Conservation (phyloP, 2,797 vertebrate species). For the Microchirus variegatus region DNA sequence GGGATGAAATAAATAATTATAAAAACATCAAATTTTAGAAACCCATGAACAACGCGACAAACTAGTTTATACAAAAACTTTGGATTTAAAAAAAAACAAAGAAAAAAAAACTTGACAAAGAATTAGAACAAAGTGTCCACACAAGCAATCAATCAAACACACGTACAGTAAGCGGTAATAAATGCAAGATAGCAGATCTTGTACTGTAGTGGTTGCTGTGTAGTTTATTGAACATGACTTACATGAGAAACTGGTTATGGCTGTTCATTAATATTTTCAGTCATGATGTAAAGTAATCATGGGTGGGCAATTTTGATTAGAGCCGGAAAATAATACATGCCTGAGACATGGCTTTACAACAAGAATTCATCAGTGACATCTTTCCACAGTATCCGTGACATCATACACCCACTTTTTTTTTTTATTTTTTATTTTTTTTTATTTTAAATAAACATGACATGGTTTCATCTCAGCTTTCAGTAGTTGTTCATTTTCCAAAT, state of each 20-base stretch:
- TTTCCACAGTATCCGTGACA: conserved; percentile 29
- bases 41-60: conserved; percentile 77
- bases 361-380: conserved; percentile 40
- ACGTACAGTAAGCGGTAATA: conserved; percentile 32
- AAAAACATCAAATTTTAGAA: conserved; percentile 86
- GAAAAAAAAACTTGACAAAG: conserved; percentile 67
- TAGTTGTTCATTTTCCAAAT: conserved; percentile 55
- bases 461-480: conserved; percentile 48
- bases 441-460: not conserved
- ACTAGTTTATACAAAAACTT: conserved; percentile 91
- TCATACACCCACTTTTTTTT: conserved; percentile 3
- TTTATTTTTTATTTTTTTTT: not conserved
- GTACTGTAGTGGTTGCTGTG: conserved; percentile 43
- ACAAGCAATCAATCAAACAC: conserved; percentile 57
- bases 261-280: conserved; percentile 45
- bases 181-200: conserved; percentile 46
- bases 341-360: conserved; percentile 61
- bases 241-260: conserved; percentile 46
- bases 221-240: conserved; percentile 58
- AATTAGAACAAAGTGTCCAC: conserved; percentile 71
- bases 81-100: conserved; percentile 85
- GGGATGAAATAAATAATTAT: conserved; percentile 95
- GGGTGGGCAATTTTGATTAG: conserved; percentile 23
- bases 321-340: conserved; percentile 38
- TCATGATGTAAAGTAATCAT: conserved; percentile 29